These are phyloP conservation scores for Hyalella azteca DNA, from an alignment of 2,888 invertebrate genomes.

Conservation along the genomic window DNA sequence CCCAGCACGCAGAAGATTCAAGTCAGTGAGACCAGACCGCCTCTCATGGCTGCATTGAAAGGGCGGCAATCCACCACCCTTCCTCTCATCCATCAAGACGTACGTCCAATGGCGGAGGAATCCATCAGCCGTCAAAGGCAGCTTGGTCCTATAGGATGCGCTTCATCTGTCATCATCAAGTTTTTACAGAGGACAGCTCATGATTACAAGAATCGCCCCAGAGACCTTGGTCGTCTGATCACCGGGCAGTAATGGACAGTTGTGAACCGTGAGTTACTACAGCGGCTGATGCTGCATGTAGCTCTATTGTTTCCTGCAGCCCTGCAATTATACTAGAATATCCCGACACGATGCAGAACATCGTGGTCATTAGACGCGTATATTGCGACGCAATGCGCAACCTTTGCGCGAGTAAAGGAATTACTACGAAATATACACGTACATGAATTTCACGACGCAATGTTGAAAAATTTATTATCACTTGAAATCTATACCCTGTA, in stretches of 20 bases:
- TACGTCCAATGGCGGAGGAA: not conserved
- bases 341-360: too few species aligned
- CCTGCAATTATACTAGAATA: too few species aligned
- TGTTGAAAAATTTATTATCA: too few species aligned
- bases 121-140: constrained; percentile 9
- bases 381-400: too few species aligned
- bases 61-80: not conserved
- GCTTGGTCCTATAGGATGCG: constrained; percentile 7
- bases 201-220: constrained; percentile 12
- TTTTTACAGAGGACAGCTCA: constrained; percentile 13
- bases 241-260: not conserved
- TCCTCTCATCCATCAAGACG: constrained; percentile 7
- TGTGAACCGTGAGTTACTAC: too few species aligned
- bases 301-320: too few species aligned
- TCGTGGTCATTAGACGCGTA: too few species aligned
- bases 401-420: too few species aligned
- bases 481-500: too few species aligned
- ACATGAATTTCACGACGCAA: too few species aligned
- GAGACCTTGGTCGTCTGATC: not conserved
- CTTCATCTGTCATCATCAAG: constrained; percentile 24
- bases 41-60: not conserved
- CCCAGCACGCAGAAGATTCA: not conserved
- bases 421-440: too few species aligned
- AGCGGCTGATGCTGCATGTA: not conserved
- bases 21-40: not conserved